Evolutionary conservation across 2,113 vertebrate species (phyloP), one percentile per base, ranked within the genome.

Genomic region (Marmota monax): DNA sequence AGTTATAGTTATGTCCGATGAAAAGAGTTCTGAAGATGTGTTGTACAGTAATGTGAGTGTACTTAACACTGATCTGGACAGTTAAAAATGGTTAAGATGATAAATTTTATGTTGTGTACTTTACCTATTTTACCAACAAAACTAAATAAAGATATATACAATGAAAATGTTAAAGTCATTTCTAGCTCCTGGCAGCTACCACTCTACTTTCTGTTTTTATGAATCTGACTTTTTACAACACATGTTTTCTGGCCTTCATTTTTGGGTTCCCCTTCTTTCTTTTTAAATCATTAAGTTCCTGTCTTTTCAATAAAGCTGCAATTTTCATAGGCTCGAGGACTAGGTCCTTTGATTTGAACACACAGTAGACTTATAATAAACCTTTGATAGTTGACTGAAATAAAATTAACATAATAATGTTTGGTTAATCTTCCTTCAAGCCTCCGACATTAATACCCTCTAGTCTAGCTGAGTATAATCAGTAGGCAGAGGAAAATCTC

Each of bases 401-500:
- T 88, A 53, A 94, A 91, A 92, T 95, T 48, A 93, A 80, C 93
- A 88, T 92, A 83, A 86, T 70, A 88, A 92, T 79, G 63, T 92
- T 93, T 85, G 67, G 90, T 53, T 93, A 90, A 94, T 88, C 95
- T 96, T 93, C 83, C 72, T 90, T 86, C 61, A 58, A 89, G 87
- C 77, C 45, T 84, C 87, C 39, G 58, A 95, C 89, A 88, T 82
- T 84, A 85, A 92, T 72, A 58, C 11, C n/a, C 42, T 90, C 32
- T 80, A 74, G 42, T 58, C 17, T 51, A 69, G 61, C 69, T 74
- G 32, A 90, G 72, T 13, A n/a, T 76, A 74, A 87, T 89, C 58
- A 92, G 58, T 51, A 77, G 74, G 88, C 37, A 58, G 82, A 85
- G 42, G 29, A 89, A 78, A 91, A 53, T 82, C 16, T 67, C 67